Conservation (phyloP, 2,888 invertebrate species). For the Neuroscelio doddi region DNA sequence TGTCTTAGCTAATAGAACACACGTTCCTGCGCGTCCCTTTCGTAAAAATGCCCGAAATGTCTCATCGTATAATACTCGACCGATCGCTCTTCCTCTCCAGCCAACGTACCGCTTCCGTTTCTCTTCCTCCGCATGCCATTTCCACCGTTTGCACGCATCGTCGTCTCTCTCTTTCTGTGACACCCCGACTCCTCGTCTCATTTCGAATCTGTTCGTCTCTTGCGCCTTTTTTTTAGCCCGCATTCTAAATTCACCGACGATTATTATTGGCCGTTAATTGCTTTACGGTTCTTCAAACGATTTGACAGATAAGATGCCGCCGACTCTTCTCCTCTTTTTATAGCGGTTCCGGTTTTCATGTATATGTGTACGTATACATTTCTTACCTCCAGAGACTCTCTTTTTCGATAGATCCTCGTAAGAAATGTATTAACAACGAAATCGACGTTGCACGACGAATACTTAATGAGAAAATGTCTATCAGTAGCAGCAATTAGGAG, state of each 20-base stretch:
- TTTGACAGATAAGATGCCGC: slow-evolving; percentile 37
- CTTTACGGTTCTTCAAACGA: slow-evolving; percentile 52
- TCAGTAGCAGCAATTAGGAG: too few species aligned
- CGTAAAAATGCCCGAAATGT: slow-evolving; percentile 68
- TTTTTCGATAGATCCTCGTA: too few species aligned
- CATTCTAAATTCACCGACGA: slow-evolving; percentile 49
- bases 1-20: slow-evolving; percentile 72
- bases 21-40: slow-evolving; percentile 68
- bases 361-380: not conserved
- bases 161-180: slow-evolving; percentile 33
- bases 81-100: slow-evolving; percentile 55
- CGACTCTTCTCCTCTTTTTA: slow-evolving; percentile 19
- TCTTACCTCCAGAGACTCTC: too few species aligned
- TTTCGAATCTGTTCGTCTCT: slow-evolving; percentile 5
- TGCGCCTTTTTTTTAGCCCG: slow-evolving; percentile 22
- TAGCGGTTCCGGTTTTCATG: slow-evolving; percentile 13
- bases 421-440: not conserved
- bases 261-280: slow-evolving; percentile 66
- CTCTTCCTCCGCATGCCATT: slow-evolving; percentile 10
- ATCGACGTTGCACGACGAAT: not conserved
- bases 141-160: slow-evolving; percentile 12
- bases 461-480: not conserved
- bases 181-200: slow-evolving; percentile 32
- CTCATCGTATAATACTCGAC: slow-evolving; percentile 67
- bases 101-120: slow-evolving; percentile 20